Evolutionary conservation across 2,888 invertebrate species (phyloP).

Genomic region (Caradrina kadenii): DNA sequence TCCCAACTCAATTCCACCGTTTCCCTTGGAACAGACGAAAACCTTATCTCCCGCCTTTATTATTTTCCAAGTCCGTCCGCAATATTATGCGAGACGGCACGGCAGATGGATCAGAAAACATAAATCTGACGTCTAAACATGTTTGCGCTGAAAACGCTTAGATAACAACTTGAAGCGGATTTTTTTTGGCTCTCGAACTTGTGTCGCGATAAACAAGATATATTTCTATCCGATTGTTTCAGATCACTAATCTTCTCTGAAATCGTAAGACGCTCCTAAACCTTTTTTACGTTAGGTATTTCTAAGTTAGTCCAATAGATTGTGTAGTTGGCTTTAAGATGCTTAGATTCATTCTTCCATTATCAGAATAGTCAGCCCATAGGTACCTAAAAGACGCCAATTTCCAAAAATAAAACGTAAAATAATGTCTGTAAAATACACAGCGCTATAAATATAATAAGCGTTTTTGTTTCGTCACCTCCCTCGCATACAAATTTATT

Average conservation of each 20-base stretch:
- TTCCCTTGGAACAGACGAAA: constrained; percentile 82
- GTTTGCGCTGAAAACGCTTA: constrained; percentile 79
- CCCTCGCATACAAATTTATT: constrained; percentile 83
- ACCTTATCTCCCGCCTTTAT: constrained; percentile 86
- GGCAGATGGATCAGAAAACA: constrained; percentile 88
- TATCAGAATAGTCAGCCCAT: background rate
- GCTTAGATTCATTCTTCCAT: constrained; percentile 4
- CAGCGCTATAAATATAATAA: constrained; percentile 69
- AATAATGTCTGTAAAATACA: constrained; percentile 44
- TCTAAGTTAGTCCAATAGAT: constrained; percentile 6
- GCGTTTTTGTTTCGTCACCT: constrained; percentile 80
- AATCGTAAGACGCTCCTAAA: constrained; percentile 17
- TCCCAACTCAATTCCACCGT: constrained; percentile 81
- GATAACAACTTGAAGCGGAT: constrained; percentile 72
- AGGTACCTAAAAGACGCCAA: constrained; percentile 8
- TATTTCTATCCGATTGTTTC: constrained; percentile 56
- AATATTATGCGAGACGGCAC: constrained; percentile 86
- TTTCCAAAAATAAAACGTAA: constrained; percentile 46
- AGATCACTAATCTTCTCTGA: constrained; percentile 42
- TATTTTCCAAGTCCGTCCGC: constrained; percentile 87
- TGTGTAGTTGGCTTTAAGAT: background rate
- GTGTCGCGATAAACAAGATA: constrained; percentile 60
- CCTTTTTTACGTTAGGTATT: constrained; percentile 4
- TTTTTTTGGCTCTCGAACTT: constrained; percentile 58
- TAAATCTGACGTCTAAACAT: constrained; percentile 88